Percentiles rank a stretch among this genome's conserved stretches.
These are phyloP conservation scores for Villa cingulata DNA, from an alignment of 2,888 invertebrate species.

Conservation along the genomic window DNA sequence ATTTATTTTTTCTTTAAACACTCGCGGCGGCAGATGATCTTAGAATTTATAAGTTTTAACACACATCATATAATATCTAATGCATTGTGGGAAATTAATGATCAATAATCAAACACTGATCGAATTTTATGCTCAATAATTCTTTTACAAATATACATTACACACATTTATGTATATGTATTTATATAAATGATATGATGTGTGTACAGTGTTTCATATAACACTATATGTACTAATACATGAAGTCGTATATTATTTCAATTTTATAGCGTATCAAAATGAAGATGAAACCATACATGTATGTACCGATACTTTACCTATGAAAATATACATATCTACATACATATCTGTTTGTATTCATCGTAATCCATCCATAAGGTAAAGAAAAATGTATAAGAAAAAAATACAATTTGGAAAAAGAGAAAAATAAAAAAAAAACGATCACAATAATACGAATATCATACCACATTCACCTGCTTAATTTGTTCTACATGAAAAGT, in stretches of 20 bases:
- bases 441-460: background rate
- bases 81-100: constrained; percentile 4
- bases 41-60: too few species aligned
- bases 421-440: background rate
- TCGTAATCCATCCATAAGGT: background rate
- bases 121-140: background rate
- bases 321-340: too few species aligned
- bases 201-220: too few species aligned
- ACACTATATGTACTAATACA: too few species aligned
- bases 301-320: background rate
- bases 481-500: constrained; percentile 9
- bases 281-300: background rate
- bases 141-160: too few species aligned
- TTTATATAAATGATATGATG: too few species aligned
- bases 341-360: background rate
- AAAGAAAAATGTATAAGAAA: background rate
- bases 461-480: constrained; percentile 2
- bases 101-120: background rate
- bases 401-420: background rate
- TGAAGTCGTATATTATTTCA: too few species aligned
- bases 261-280: background rate
- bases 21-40: too few species aligned
- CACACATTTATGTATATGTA: too few species aligned
- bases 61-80: too few species aligned
- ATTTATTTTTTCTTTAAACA: too few species aligned